Percentiles rank a stretch among this genome's conserved stretches.
Evolutionary conservation across 2,888 invertebrate species (phyloP).

Genomic region (Nemotelus pantherinus): DNA sequence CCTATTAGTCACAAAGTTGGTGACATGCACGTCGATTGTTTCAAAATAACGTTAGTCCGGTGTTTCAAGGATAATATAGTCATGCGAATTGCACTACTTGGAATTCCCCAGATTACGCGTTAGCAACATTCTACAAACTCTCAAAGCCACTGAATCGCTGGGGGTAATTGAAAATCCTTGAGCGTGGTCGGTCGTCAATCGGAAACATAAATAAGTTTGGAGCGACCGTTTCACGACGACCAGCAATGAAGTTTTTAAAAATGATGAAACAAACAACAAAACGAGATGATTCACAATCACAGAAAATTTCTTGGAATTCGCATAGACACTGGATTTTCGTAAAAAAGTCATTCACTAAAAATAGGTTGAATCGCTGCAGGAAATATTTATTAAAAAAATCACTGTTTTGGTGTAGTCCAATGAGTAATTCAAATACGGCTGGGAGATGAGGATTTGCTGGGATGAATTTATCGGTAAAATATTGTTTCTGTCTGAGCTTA

Average conservation of each 20-base stretch:
- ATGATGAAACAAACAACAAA: slow-evolving; percentile 22
- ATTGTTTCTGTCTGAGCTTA: neutral
- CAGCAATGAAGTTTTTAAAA: neutral
- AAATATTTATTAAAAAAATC: slow-evolving; percentile 20
- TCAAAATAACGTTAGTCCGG: neutral
- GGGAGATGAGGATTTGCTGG: neutral
- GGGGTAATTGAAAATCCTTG: neutral
- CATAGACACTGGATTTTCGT: slow-evolving; percentile 35
- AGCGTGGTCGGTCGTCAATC: slow-evolving; percentile 6
- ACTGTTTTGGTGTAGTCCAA: slow-evolving; percentile 26
- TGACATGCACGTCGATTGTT: slow-evolving; percentile 8
- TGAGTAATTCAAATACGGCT: slow-evolving; percentile 27
- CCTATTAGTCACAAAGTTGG: neutral
- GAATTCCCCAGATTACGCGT: slow-evolving; percentile 16
- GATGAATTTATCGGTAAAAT: neutral
- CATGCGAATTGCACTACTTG: neutral
- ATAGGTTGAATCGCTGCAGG: slow-evolving; percentile 29
- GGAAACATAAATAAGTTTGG: slow-evolving; percentile 3
- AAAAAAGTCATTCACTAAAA: slow-evolving; percentile 42
- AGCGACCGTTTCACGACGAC: neutral
- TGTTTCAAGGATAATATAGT: slow-evolving; percentile 12
- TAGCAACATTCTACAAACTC: neutral
- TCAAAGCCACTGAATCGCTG: neutral
- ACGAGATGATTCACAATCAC: slow-evolving; percentile 34
- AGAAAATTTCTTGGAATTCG: slow-evolving; percentile 25